Conservation (phyloP, 2,113 vertebrate species). For the Tachysurus vachellii region DNA sequence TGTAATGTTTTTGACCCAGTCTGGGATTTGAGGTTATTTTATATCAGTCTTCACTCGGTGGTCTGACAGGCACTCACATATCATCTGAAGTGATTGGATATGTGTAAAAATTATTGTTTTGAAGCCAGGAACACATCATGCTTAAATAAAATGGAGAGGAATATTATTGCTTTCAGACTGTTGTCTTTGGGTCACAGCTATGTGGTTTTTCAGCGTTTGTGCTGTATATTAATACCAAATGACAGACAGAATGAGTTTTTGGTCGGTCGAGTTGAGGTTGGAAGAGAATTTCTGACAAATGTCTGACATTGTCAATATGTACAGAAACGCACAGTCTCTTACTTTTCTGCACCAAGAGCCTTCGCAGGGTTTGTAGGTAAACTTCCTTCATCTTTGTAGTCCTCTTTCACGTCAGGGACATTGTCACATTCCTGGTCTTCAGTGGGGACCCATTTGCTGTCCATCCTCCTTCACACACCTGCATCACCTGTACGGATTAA, state of each 20-base stretch:
- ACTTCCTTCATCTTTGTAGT: neutral
- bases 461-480: neutral
- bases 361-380: neutral
- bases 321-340: neutral
- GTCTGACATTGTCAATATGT: neutral
- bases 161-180: constrained; percentile 19
- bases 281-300: neutral
- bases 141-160: neutral
- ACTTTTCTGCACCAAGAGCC: neutral
- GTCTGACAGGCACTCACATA: neutral
- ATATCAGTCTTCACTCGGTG: neutral
- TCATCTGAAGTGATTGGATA: neutral
- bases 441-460: too few species aligned
- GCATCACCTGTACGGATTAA: neutral
- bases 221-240: constrained; percentile 3
- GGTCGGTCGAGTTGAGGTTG: neutral
- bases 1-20: neutral
- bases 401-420: neutral
- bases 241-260: neutral
- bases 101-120: constrained; percentile 7
- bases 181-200: neutral
- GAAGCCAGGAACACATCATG: constrained; percentile 8
- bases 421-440: neutral
- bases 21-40: neutral
- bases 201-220: neutral